Percentiles rank a stretch among this genome's conserved stretches.
phyloP scores from a whole-genome alignment of 2,797 vertebrate genomes.

The Dallia pectoralis region DNA sequence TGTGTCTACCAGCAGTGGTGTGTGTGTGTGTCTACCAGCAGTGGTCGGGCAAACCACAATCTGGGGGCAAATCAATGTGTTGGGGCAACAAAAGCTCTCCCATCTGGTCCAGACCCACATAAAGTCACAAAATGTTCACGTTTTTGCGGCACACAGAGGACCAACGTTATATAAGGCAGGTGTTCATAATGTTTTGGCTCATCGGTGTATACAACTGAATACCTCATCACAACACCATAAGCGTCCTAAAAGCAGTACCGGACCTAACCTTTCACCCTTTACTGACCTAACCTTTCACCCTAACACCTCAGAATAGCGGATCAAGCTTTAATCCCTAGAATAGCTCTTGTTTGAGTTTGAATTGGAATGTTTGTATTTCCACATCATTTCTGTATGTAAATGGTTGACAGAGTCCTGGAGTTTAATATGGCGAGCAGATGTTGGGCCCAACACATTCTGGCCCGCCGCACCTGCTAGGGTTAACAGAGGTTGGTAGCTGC shows the following conservation, averaged over 20 bases:
- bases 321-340: slow-evolving; percentile 31
- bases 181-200: no score
- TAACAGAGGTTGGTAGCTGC: slow-evolving; percentile 58
- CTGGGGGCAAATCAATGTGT: no score
- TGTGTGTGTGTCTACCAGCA: no score
- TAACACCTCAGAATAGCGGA: slow-evolving; percentile 23
- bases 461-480: slow-evolving; percentile 74
- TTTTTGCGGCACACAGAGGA: no score
- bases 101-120: no score
- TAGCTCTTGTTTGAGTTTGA: slow-evolving; percentile 34
- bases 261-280: background rate
- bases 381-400: slow-evolving; percentile 68
- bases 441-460: slow-evolving; percentile 30
- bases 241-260: background rate
- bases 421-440: slow-evolving; percentile 78
- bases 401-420: slow-evolving; percentile 64
- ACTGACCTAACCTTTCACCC: slow-evolving; percentile 3
- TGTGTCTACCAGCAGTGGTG: no score
- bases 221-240: background rate
- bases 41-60: no score
- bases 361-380: slow-evolving; percentile 61
- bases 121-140: no score
- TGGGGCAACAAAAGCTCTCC: no score
- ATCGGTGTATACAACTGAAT: no score
- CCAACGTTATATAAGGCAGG: no score